Evolutionary conservation across 2,797 vertebrate species (phyloP).

Genomic region (Sebastolobus alascanus): DNA sequence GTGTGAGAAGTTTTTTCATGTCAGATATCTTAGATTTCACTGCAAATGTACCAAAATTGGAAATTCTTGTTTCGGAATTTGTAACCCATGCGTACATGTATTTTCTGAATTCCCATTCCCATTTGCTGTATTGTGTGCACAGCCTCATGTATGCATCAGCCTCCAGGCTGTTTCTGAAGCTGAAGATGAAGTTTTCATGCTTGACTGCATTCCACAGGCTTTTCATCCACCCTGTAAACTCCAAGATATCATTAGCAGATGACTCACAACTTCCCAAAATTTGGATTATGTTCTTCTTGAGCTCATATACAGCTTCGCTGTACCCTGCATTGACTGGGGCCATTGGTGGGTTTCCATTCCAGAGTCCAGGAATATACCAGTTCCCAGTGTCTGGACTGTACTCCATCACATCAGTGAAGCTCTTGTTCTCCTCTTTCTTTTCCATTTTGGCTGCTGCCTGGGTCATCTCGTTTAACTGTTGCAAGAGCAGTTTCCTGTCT

Average conservation of each 20-base stretch:
- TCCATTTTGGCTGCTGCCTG: constrained; percentile 79
- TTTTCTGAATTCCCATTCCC: constrained; percentile 78
- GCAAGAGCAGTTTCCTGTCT: constrained; percentile 71
- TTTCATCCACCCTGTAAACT: constrained; percentile 80
- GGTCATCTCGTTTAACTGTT: constrained; percentile 80
- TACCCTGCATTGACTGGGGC: constrained; percentile 86
- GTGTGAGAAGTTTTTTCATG: neutral
- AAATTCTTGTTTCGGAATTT: constrained; percentile 63
- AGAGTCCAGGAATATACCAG: constrained; percentile 87
- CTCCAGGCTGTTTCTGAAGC: constrained; percentile 82
- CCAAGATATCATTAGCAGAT: constrained; percentile 63
- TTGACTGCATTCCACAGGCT: constrained; percentile 83
- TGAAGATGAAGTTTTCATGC: constrained; percentile 83
- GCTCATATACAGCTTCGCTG: constrained; percentile 82
- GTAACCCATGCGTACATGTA: constrained; percentile 63
- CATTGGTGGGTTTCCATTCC: constrained; percentile 89
- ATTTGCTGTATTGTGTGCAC: constrained; percentile 69
- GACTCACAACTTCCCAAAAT: constrained; percentile 65
- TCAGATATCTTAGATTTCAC: constrained; percentile 1
- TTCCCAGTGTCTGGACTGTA: constrained; percentile 81
- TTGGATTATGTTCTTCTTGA: constrained; percentile 83
- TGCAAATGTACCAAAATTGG: constrained; percentile 49
- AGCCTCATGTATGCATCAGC: constrained; percentile 77
- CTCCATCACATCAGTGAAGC: constrained; percentile 80
- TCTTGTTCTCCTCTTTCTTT: constrained; percentile 63